These are phyloP conservation scores for Strongylocentrotus purpuratus DNA, from an alignment of 35 echinoderm and acorn worm genomes.

Conservation along the genomic window DNA sequence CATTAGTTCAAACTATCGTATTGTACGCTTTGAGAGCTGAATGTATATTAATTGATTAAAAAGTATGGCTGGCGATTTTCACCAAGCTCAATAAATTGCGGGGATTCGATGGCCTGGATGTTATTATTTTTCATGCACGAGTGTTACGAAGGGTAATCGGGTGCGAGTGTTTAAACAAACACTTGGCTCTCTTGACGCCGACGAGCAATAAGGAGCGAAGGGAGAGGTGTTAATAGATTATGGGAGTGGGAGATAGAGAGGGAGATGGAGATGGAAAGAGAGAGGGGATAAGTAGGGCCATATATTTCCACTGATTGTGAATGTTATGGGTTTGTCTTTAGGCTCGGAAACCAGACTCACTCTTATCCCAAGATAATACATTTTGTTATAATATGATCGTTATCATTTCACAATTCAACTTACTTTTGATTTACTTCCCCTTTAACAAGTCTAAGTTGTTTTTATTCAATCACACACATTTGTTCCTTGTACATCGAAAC, in stretches of 20 bases:
- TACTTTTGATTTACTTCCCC: no score
- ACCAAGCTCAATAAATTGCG: neutral
- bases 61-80: neutral
- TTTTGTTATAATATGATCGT: no score
- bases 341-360: neutral
- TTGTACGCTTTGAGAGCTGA: no score
- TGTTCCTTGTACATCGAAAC: no score
- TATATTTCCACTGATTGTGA: neutral
- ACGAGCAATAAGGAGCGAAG: neutral
- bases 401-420: no score
- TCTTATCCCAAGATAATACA: no score
- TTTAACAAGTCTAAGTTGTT: no score
- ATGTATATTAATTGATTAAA: neutral
- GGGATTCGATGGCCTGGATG: neutral
- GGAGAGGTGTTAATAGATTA: slow-evolving; percentile 36
- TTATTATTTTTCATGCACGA: neutral
- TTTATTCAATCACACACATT: no score
- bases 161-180: slow-evolving; percentile 17
- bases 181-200: neutral
- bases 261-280: neutral
- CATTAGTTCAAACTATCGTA: no score
- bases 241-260: neutral
- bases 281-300: neutral
- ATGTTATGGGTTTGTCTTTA: neutral
- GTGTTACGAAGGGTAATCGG: neutral